Evolutionary conservation across 2,888 invertebrate species (phyloP).

Genomic region (Tigriopus californicus): DNA sequence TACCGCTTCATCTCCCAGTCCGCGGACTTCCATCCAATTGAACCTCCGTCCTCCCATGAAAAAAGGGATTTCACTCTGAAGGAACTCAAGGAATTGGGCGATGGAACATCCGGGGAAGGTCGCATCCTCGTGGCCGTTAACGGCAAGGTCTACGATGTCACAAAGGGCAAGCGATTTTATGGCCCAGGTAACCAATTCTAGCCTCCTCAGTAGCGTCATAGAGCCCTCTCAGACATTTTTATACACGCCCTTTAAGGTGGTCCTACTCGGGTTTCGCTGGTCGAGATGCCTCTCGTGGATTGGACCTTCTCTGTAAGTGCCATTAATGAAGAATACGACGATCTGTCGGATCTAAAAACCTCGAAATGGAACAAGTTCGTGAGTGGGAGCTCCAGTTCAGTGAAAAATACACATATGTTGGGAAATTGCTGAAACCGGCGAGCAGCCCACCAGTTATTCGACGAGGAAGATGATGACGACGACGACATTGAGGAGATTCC

Average conservation of each 20-base stretch:
- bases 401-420: slow-evolving; percentile 85
- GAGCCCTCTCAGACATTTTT: no score
- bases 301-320: slow-evolving; percentile 72
- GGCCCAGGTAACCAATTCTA: slow-evolving; percentile 7
- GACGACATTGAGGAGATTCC: slow-evolving; percentile 10
- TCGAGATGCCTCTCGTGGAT: slow-evolving; percentile 77
- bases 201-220: no score
- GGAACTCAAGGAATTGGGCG: slow-evolving; percentile 69
- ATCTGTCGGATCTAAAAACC: slow-evolving; percentile 74
- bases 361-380: slow-evolving; percentile 70
- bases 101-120: slow-evolving; percentile 55
- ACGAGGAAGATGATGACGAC: slow-evolving; percentile 52
- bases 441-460: slow-evolving; percentile 70
- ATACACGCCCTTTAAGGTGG: slow-evolving; percentile 45
- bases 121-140: slow-evolving; percentile 79
- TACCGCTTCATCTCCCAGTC: no score
- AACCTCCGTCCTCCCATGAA: slow-evolving; percentile 57
- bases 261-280: slow-evolving; percentile 89
- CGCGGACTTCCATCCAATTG: slow-evolving; percentile 25
- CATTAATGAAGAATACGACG: slow-evolving; percentile 73
- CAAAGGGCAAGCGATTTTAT: slow-evolving; percentile 44
- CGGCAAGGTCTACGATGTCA: slow-evolving; percentile 85
- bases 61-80: slow-evolving; percentile 65
- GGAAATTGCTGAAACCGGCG: slow-evolving; percentile 70
- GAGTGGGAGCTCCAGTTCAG: slow-evolving; percentile 97